phyloP scores from a whole-genome alignment of 2,113 vertebrate species.

The Trematocara unimaculatum region DNA sequence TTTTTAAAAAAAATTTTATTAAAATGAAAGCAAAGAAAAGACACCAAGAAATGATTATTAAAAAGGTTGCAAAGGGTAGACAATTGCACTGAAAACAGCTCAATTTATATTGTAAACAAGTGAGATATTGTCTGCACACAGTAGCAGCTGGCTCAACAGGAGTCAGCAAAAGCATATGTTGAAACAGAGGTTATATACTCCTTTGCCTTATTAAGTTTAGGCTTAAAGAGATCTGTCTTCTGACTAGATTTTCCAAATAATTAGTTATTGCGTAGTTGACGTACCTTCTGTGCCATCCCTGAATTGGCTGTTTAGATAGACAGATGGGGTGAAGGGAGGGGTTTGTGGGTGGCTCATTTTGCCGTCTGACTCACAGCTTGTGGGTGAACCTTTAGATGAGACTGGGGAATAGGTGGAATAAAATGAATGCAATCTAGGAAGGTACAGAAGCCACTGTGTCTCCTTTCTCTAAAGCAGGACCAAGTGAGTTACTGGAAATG shows the following conservation, averaged over 20 bases:
- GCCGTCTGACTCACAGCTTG: slow-evolving; percentile 41
- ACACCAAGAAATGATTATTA: not conserved
- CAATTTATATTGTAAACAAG: not conserved
- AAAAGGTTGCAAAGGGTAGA: not conserved
- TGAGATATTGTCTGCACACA: not conserved
- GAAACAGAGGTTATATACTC: not conserved
- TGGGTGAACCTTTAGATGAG: slow-evolving; percentile 37
- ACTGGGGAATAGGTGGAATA: slow-evolving; percentile 38
- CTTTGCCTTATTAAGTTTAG: not conserved
- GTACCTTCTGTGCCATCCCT: slow-evolving; percentile 12
- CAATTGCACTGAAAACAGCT: not conserved
- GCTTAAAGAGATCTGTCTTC: not conserved
- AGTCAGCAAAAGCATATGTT: not conserved
- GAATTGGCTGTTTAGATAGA: slow-evolving; percentile 23
- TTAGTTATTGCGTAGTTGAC: slow-evolving; percentile 6
- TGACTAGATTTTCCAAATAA: slow-evolving; percentile 12
- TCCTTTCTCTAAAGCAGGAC: not conserved
- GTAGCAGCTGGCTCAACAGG: not conserved
- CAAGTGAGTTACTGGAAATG: not conserved
- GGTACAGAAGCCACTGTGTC: not conserved
- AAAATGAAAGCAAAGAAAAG: not conserved
- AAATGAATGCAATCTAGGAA: slow-evolving; percentile 33
- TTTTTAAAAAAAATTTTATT: not conserved
- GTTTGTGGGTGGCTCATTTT: slow-evolving; percentile 32
- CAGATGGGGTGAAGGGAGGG: slow-evolving; percentile 28